phyloP scores from a whole-genome alignment of 2,888 invertebrate species.

The Rhingia campestris region DNA sequence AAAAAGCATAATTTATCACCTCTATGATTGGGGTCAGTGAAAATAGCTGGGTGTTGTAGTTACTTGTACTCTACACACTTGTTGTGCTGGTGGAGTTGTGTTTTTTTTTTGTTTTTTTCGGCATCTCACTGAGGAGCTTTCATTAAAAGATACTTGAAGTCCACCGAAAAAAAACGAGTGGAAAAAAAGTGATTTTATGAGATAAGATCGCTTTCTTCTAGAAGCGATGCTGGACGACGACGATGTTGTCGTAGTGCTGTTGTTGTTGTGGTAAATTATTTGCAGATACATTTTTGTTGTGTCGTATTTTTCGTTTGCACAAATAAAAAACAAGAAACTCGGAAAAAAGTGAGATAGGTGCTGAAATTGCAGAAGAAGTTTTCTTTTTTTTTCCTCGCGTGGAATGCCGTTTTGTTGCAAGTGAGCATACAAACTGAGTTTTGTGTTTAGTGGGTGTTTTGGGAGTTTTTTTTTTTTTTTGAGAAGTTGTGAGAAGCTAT shows the following conservation, averaged over 20 bases:
- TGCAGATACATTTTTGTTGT: conserved; percentile 27
- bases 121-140: conserved; percentile 19
- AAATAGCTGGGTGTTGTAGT: conserved; percentile 77
- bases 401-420: background rate
- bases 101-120: conserved; percentile 24
- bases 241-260: conserved; percentile 7
- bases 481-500: conserved; percentile 44
- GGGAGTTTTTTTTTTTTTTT: conserved; percentile 5
- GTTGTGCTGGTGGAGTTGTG: conserved; percentile 10
- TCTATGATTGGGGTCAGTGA: conserved; percentile 81
- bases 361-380: conserved; percentile 11
- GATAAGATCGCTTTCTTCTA: conserved; percentile 67
- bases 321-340: background rate
- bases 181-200: conserved; percentile 25
- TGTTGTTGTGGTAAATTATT: conserved; percentile 26
- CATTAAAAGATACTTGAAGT: conserved; percentile 42
- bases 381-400: background rate
- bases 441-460: conserved; percentile 15
- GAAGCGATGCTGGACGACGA: conserved; percentile 45
- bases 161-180: conserved; percentile 9
- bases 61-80: conserved; percentile 4
- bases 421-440: background rate
- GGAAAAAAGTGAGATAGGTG: conserved; percentile 16
- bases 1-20: conserved; percentile 67
- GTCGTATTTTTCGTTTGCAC: conserved; percentile 3